These are phyloP conservation scores for Phlogophora meticulosa DNA, from an alignment of 2,888 invertebrate genomes.

Conservation along the genomic window DNA sequence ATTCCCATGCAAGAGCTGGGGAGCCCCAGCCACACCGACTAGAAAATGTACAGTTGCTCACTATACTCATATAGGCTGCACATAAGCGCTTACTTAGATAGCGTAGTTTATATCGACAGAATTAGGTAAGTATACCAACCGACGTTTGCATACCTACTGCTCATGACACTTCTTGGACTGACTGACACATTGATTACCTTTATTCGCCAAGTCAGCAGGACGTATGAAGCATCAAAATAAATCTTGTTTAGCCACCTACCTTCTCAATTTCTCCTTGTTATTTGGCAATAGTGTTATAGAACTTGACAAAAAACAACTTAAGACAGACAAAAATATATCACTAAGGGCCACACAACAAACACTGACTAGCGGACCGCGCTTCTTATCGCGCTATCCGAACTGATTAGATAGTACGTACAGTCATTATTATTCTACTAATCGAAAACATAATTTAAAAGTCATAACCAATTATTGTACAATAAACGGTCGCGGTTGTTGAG, in stretches of 20 bases:
- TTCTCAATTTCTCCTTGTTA: constrained; percentile 45
- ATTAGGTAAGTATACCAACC: constrained; percentile 9
- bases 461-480: constrained; percentile 64
- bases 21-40: background rate
- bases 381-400: constrained; percentile 82
- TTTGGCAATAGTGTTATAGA: constrained; percentile 57
- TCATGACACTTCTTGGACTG: background rate
- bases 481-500: constrained; percentile 30
- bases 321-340: constrained; percentile 65
- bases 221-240: constrained; percentile 5
- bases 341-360: constrained; percentile 76
- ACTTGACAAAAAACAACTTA: constrained; percentile 37
- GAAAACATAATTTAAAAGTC: constrained; percentile 75
- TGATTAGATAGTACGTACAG: constrained; percentile 85
- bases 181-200: constrained; percentile 9
- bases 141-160: constrained; percentile 8
- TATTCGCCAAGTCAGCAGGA: background rate
- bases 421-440: constrained; percentile 86
- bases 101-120: constrained; percentile 4
- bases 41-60: constrained; percentile 13
- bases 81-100: constrained; percentile 1
- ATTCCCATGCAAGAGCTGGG: background rate
- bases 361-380: constrained; percentile 74
- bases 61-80: background rate
- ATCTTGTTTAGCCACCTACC: constrained; percentile 52